phyloP scores from a whole-genome alignment of 2,888 invertebrate genomes.

The Stenolophus ochropezus region DNA sequence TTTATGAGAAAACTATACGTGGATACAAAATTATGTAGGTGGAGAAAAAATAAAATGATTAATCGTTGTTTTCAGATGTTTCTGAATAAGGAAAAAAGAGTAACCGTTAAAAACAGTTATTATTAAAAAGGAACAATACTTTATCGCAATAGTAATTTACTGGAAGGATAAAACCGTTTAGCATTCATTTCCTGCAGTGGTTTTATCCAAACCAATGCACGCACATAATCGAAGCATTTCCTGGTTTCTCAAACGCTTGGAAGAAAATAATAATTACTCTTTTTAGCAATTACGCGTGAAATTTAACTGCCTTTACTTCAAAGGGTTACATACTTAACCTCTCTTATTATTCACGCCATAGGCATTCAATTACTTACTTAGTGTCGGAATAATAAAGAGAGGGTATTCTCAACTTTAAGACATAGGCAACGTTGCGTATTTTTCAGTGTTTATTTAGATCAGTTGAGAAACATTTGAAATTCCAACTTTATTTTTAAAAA shows the following conservation, averaged over 20 bases:
- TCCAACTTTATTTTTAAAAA: no score
- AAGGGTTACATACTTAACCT: neutral
- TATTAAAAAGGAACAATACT: neutral
- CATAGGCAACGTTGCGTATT: no score
- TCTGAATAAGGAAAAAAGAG: neutral
- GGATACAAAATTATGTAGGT: neutral
- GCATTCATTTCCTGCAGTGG: neutral
- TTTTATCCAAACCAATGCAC: slow-evolving; percentile 19
- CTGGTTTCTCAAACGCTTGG: slow-evolving; percentile 29
- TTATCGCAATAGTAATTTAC: neutral
- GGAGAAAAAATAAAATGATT: neutral
- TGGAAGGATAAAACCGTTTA: neutral
- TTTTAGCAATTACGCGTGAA: slow-evolving; percentile 13
- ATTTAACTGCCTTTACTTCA: neutral
- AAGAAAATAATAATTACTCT: slow-evolving; percentile 6
- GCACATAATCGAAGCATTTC: slow-evolving; percentile 34
- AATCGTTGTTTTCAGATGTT: neutral
- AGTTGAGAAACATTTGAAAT: no score
- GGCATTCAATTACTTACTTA: neutral
- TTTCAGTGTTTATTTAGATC: no score
- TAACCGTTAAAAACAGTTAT: no score
- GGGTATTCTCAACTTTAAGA: no score
- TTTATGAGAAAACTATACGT: neutral
- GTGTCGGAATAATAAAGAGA: neutral
- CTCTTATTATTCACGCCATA: neutral